Evolutionary conservation across 1,140 invertebrate genomes (phyloP).

Genomic region (Zophobas atratus): DNA sequence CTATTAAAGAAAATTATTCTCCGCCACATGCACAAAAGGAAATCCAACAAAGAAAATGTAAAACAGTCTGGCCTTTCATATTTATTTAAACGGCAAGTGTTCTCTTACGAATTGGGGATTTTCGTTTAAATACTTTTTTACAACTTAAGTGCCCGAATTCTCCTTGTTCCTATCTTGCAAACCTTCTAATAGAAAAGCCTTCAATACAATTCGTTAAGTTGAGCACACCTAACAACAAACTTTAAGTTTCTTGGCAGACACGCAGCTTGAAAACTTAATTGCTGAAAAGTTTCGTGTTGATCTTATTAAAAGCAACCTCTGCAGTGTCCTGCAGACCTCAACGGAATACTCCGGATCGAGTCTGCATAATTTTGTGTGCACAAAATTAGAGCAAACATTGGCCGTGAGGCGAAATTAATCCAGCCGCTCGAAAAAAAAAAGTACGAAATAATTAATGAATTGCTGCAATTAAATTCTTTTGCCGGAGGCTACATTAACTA

Average conservation of each 20-base stretch:
- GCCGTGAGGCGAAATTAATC: background rate
- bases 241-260: constrained; percentile 39
- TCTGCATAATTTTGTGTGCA: constrained; percentile 1
- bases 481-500: no score
- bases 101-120: constrained; percentile 15
- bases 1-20: constrained; percentile 20
- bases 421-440: no score
- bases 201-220: constrained; percentile 46
- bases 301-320: constrained; percentile 38
- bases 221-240: constrained; percentile 40
- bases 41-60: constrained; percentile 15
- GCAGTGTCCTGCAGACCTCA: constrained; percentile 19
- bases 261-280: constrained; percentile 42
- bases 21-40: background rate
- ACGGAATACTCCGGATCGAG: background rate
- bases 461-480: no score
- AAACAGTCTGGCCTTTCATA: background rate
- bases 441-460: no score
- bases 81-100: constrained; percentile 9
- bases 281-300: constrained; percentile 38
- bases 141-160: constrained; percentile 21
- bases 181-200: constrained; percentile 34
- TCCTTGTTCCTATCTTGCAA: constrained; percentile 25
- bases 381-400: no score
- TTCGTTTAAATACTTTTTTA: constrained; percentile 14